Base-by-base conservation (phyloP, 1,140 invertebrate genomes). In the Meloidogyne exigua region DNA sequence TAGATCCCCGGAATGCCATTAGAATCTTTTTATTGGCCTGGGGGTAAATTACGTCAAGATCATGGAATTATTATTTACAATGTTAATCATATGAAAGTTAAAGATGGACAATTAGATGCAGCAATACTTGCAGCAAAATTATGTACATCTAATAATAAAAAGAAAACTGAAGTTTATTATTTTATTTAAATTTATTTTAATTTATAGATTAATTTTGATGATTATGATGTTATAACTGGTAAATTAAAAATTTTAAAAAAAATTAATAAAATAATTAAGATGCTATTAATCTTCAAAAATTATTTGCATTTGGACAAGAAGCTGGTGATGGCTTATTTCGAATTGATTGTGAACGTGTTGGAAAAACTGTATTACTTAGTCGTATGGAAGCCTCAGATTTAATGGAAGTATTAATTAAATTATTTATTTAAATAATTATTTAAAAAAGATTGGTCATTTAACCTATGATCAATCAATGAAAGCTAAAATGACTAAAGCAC, bases 371-470 rank as follows among this genome's bases (percentile, higher is more conserved):
- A 67, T 70, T 87, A 23, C 66, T 87, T 9, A 79, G 73, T 65
- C 85, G 84, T 81, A 87, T 88, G 80, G 85, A 87, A 79, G 85
- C 86, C 13, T 85, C 82, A 21, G 85, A 87, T 72, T 66, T 87
- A 42, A 87, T 86, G 84, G 86, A 87, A 62, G 81, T 86, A 72
- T 11, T 49, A 28, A 68, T 4, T 74, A 63, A 23, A 66, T 74
- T 79, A 26, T 70, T 7, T 28, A 15, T 42, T 64, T n/a, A 4
- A 18, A 23, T 62, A 76, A 0, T 10, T 49, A 15, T 49, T 23
- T 32, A 25, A 69, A 3, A 32, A 78, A 84, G 65, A 83, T 86
- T 76, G 84, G 79, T n/a, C 84, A 86, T 49, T 74, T 85, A 18
- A 86, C 83, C 1, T 85, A 85, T 67, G 84, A 87, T 76, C 86